These are phyloP conservation scores for Agrotis segetum DNA, from an alignment of 2,888 invertebrate genomes.

Conservation along the genomic window DNA sequence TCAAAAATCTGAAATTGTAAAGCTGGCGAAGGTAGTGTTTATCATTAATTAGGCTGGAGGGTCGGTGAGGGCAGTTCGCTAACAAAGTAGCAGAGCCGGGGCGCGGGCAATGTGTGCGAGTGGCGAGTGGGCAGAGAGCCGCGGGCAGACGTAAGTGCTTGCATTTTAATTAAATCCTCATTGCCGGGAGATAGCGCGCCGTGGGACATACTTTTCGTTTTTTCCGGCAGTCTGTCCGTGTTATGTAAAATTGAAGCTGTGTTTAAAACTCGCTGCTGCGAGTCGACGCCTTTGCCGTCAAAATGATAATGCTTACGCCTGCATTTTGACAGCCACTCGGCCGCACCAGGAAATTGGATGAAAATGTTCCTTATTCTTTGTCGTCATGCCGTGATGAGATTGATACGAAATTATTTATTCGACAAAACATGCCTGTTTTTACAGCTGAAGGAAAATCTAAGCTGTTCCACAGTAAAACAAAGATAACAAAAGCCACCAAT, in stretches of 20 bases:
- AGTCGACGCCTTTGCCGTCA: slow-evolving; percentile 66
- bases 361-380: slow-evolving; percentile 43
- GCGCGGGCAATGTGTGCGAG: slow-evolving; percentile 44
- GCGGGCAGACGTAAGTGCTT: slow-evolving; percentile 69
- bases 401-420: too few relatives aligned
- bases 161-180: slow-evolving; percentile 84
- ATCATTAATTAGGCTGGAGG: slow-evolving; percentile 77
- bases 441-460: too few relatives aligned
- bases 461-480: too few relatives aligned
- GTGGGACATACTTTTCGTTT: slow-evolving; percentile 66
- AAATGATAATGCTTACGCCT: slow-evolving; percentile 73
- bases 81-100: slow-evolving; percentile 44
- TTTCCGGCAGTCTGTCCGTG: slow-evolving; percentile 69
- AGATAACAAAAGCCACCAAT: background rate
- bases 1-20: slow-evolving; percentile 46
- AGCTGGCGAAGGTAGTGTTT: slow-evolving; percentile 65
- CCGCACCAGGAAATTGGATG: slow-evolving; percentile 54
- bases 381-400: background rate
- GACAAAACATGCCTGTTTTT: too few relatives aligned
- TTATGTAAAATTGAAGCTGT: slow-evolving; percentile 73
- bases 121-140: slow-evolving; percentile 62
- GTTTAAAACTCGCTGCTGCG: slow-evolving; percentile 68
- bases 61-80: slow-evolving; percentile 52
- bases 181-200: slow-evolving; percentile 71
- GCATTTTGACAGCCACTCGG: slow-evolving; percentile 70